These are phyloP conservation scores for Macrocentrus cingulum DNA, from an alignment of 1,140 invertebrate species.

Conservation along the genomic window DNA sequence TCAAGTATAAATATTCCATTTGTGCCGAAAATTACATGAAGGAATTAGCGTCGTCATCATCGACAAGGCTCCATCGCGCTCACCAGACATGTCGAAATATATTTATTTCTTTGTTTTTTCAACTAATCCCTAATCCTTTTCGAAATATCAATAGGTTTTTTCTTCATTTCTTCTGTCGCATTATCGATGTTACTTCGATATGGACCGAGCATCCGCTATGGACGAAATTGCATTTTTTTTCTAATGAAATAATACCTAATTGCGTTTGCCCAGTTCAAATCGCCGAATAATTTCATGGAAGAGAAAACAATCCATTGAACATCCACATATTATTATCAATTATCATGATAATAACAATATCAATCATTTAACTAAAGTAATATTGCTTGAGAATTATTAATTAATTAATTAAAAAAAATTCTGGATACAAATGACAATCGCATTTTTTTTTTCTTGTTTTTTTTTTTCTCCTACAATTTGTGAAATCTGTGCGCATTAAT, in stretches of 20 bases:
- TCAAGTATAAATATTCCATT: slow-evolving; percentile 40
- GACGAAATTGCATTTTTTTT: slow-evolving; percentile 34
- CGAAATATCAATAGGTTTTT: neutral
- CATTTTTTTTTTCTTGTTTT: neutral
- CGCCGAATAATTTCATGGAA: slow-evolving; percentile 31
- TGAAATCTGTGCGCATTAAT: neutral
- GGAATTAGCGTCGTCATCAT: neutral
- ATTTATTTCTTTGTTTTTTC: neutral
- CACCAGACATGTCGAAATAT: neutral
- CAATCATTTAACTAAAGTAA: slow-evolving; percentile 12
- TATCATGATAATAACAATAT: neutral
- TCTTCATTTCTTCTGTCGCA: neutral
- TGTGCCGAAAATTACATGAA: slow-evolving; percentile 33
- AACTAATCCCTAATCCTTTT: neutral
- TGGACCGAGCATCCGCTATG: slow-evolving; percentile 29
- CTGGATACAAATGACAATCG: slow-evolving; percentile 6
- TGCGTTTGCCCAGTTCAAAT: slow-evolving; percentile 27
- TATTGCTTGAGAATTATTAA: slow-evolving; percentile 23
- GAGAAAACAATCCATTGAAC: slow-evolving; percentile 36
- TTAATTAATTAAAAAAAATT: slow-evolving; percentile 14
- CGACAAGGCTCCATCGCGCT: slow-evolving; percentile 4
- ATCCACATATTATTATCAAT: slow-evolving; percentile 4
- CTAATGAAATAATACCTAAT: slow-evolving; percentile 28
- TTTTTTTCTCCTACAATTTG: neutral
- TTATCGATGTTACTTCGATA: neutral